Conservation (phyloP, 1,140 invertebrate genomes). For the Drosophila repletoides region DNA sequence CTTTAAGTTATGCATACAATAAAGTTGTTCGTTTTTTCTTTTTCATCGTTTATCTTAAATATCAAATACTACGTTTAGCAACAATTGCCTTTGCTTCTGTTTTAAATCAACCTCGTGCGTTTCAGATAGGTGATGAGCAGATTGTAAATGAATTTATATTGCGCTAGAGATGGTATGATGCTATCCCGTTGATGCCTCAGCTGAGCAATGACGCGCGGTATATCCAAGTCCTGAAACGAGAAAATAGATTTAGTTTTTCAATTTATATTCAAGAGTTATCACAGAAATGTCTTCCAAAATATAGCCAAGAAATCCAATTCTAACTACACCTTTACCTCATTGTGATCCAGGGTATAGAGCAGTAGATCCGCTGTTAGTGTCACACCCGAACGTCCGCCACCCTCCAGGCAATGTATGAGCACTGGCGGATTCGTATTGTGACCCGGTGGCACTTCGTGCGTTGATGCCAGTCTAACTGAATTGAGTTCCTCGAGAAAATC, state of each 20-base stretch:
- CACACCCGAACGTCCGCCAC: slow-evolving; percentile 88
- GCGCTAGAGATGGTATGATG: slow-evolving; percentile 93
- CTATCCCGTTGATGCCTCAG: slow-evolving; percentile 92
- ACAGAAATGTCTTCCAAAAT: too few relatives aligned
- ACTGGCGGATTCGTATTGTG: slow-evolving; percentile 88
- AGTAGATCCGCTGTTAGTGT: slow-evolving; percentile 91
- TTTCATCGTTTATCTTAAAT: slow-evolving; percentile 32
- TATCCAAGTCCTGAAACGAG: slow-evolving; percentile 87
- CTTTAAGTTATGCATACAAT: slow-evolving; percentile 14
- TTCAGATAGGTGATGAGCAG: slow-evolving; percentile 92
- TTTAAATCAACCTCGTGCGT: slow-evolving; percentile 91
- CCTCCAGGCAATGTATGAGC: slow-evolving; percentile 87
- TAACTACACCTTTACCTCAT: slow-evolving; percentile 89
- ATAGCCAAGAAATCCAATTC: too few relatives aligned
- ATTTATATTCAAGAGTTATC: neutral
- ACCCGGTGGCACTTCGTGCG: slow-evolving; percentile 86
- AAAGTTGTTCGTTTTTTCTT: slow-evolving; percentile 46
- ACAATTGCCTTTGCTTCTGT: neutral
- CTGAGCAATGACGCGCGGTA: slow-evolving; percentile 89
- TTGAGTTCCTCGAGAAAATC: slow-evolving; percentile 93
- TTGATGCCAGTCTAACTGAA: slow-evolving; percentile 89
- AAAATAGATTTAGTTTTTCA: neutral
- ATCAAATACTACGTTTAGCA: slow-evolving; percentile 20
- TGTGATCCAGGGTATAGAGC: slow-evolving; percentile 93
- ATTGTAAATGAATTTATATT: slow-evolving; percentile 95